Base-by-base conservation (phyloP, 2,888 invertebrate species). In the Agrilus mali region DNA sequence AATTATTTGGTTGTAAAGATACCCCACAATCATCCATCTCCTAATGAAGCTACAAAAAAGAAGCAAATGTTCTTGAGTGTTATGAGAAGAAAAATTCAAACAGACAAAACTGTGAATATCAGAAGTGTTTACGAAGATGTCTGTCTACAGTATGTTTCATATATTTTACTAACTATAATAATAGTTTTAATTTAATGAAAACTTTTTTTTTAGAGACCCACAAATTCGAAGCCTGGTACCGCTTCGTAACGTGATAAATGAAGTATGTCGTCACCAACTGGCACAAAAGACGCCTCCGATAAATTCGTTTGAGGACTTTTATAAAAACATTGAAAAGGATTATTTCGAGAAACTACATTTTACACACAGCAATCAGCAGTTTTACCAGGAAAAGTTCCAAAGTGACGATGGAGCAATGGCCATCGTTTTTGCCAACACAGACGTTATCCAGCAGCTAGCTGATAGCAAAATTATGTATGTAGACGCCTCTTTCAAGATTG, bases 321-420 rank as follows among this genome's bases (percentile, higher is more conserved):
- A 50, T 38, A 43, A 55, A 14, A 31, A 41, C 4, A 60, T 65
- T 2, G 64, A 65, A 44, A 47, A 53, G 6, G 61, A 61, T 17
- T 42, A 43, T 7, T 61, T 57, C 27, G 52, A 59, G 36, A 60
- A 57, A 41, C 45, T 64, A n/a, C 65, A 65, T 41, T 65, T 63
- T 47, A 64, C 62, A 0, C 51, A 54, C 34, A 50, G 49, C 16
- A 54, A 56, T 15, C 47, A 52, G 13, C 65, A 65, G 45, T 65
- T 65, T 42, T 73, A 75, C 53, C 77, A 77, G 53, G 75, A 78
- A 44, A 73, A 77, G 67, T 80, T 80, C 53, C 72, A 73, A 3
- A 66, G 69, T 7, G 71, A 72, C 1, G 66, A 68, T 44, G 67
- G 69, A n/a, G 53, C 53, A 36, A 57, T 56, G 48, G 65, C 61